Conservation (phyloP, 2,888 invertebrate genomes). For the Mongoloraphidia duomilia region DNA sequence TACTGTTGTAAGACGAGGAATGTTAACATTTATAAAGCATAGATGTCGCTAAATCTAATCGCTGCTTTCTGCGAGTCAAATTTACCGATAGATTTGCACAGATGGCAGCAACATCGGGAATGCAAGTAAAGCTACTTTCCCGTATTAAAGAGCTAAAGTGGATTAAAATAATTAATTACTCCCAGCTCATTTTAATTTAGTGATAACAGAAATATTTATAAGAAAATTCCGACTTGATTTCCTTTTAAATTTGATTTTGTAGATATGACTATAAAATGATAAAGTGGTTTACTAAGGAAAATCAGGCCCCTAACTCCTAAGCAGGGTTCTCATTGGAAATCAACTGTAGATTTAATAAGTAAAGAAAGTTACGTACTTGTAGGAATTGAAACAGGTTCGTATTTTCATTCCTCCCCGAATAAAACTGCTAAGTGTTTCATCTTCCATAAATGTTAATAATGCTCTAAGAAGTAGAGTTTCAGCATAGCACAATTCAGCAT, state of each 20-base stretch:
- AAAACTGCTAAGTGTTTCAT: slow-evolving; percentile 84
- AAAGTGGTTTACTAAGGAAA: not conserved
- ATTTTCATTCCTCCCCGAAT: slow-evolving; percentile 89
- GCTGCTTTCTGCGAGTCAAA: too few relatives aligned
- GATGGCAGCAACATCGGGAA: too few relatives aligned
- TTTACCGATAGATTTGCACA: too few relatives aligned
- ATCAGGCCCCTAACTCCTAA: slow-evolving; percentile 2
- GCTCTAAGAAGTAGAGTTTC: slow-evolving; percentile 81
- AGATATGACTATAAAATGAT: not conserved
- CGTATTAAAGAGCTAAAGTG: too few relatives aligned
- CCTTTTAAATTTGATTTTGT: not conserved
- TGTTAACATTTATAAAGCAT: too few relatives aligned
- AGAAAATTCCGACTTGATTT: too few relatives aligned
- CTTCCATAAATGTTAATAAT: slow-evolving; percentile 83
- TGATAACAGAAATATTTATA: too few relatives aligned
- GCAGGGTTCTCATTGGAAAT: not conserved
- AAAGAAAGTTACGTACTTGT: slow-evolving; percentile 52
- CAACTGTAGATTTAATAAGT: not conserved
- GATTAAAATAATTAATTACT: too few relatives aligned
- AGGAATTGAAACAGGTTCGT: slow-evolving; percentile 75
- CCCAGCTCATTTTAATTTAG: too few relatives aligned
- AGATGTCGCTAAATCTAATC: too few relatives aligned
- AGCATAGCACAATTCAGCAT: slow-evolving; percentile 91
- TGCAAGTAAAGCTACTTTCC: too few relatives aligned
- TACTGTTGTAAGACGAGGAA: too few relatives aligned